Evolutionary conservation across 2,888 invertebrate species (phyloP).

Genomic region (Eustalomyia histrio): DNA sequence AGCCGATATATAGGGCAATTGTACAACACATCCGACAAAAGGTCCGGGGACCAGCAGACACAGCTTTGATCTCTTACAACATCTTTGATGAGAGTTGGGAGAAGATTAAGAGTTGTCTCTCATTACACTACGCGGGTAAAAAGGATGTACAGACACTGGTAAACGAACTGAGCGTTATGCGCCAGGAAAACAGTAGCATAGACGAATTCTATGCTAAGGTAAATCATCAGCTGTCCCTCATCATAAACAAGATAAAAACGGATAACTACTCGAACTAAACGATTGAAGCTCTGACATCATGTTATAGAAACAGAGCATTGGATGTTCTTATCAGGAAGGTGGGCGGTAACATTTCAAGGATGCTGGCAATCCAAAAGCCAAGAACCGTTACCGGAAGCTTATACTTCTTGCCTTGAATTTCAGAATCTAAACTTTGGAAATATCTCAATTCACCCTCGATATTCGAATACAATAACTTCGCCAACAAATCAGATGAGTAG

Average conservation of each 20-base stretch:
- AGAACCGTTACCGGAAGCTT: not conserved
- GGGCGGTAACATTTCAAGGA: not conserved
- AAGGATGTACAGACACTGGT: too few relatives aligned
- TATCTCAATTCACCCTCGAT: too few relatives aligned
- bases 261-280: not conserved
- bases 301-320: slow-evolving; percentile 17
- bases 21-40: too few relatives aligned
- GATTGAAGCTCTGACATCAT: slow-evolving; percentile 11
- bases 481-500: not conserved
- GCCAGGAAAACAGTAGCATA: not conserved
- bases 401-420: not conserved
- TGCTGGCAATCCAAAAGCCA: not conserved
- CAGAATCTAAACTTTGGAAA: not conserved
- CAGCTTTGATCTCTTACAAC: too few relatives aligned
- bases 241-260: slow-evolving; percentile 19
- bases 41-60: too few relatives aligned
- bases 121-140: too few relatives aligned
- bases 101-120: too few relatives aligned
- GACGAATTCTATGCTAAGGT: slow-evolving; percentile 11
- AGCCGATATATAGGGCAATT: not conserved
- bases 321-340: slow-evolving; percentile 1
- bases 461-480: not conserved
- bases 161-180: slow-evolving; percentile 11
- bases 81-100: too few relatives aligned
- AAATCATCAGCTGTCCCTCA: slow-evolving; percentile 3